These are phyloP conservation scores for Telmatochromis sp. DNA, from an alignment of 2,113 vertebrate species.

Conservation along the genomic window DNA sequence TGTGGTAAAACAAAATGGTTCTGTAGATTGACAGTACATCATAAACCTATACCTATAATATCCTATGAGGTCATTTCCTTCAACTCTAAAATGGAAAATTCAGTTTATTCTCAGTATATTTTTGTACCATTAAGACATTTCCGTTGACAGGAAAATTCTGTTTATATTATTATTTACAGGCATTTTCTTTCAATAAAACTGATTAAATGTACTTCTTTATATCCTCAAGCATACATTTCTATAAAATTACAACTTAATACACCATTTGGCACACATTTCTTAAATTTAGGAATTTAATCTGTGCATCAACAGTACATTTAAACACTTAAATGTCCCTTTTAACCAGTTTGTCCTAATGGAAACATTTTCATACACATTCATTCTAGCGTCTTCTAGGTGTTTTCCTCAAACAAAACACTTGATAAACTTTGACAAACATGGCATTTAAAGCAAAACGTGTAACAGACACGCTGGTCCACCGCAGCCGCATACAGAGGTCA, in stretches of 20 bases:
- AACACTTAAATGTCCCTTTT: neutral
- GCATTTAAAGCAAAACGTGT: neutral
- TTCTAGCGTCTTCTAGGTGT: rapidly evolving
- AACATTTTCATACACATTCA: neutral
- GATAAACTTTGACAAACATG: neutral
- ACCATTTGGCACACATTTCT: neutral
- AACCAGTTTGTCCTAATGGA: neutral
- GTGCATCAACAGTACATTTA: neutral
- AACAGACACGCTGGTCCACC: neutral
- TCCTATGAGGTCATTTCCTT: neutral
- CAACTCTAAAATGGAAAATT: neutral
- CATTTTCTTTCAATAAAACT: neutral
- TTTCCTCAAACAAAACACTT: neutral
- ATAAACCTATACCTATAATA: neutral
- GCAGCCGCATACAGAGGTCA: neutral
- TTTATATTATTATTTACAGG: neutral
- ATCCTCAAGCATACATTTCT: neutral
- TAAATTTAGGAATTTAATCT: neutral
- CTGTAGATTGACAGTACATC: neutral
- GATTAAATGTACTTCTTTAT: neutral
- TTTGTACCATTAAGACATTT: neutral
- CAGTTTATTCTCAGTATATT: neutral
- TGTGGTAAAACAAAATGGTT: neutral
- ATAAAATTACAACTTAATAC: neutral
- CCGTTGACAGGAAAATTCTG: neutral